Base-by-base conservation (phyloP, 1,140 invertebrate species). In the Hermetia illucens region DNA sequence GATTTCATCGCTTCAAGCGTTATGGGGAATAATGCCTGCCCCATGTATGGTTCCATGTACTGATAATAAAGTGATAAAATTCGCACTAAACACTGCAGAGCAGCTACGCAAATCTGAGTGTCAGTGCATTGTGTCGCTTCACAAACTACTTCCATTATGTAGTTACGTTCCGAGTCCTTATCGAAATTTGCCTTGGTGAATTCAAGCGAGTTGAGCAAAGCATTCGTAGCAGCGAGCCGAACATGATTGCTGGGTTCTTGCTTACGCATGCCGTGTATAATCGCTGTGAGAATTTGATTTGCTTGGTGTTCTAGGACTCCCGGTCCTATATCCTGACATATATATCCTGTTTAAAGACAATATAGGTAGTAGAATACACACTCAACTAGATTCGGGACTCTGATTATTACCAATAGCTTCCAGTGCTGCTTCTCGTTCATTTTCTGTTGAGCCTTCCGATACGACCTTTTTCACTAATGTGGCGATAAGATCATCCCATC, bases 111-210 rank as follows among this genome's bases (percentile, higher is more conserved):
- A 38, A 94, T 85, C 62, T 88, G 79, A 25, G 82, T 82, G 53
- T 97, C 88, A 24, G 69, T 56, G 3, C 79, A 84, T 51, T 88
- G 84, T 9, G 85, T 89, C 15, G 84, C 80, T 63, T 87, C 81
- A 61, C 95, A 99, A 8, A 98, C 93, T 18, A 95, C 91, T 73
- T 98, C 91, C 96, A 99, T 99, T 29, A 99, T 98, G 56, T 93
- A 96, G 64, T 99, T 94, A 48, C 96, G 70, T 66, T 99, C 95
- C 43, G 79, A 75, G 70, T 96, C 91, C 61, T 89, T 91, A 48
- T 96, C 90, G 68, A 99, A 99, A 66, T 98, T 99, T 12, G 86
- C 86, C 68, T 89, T 89, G 5, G 94, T 98, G 55, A 99, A 99
- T 69, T 99, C 96, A 17, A 99, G 62, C 0, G 95, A 98, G 64